Evolutionary conservation across 2,113 vertebrate species (phyloP).

Genomic region (Xiphophorus couchianus): DNA sequence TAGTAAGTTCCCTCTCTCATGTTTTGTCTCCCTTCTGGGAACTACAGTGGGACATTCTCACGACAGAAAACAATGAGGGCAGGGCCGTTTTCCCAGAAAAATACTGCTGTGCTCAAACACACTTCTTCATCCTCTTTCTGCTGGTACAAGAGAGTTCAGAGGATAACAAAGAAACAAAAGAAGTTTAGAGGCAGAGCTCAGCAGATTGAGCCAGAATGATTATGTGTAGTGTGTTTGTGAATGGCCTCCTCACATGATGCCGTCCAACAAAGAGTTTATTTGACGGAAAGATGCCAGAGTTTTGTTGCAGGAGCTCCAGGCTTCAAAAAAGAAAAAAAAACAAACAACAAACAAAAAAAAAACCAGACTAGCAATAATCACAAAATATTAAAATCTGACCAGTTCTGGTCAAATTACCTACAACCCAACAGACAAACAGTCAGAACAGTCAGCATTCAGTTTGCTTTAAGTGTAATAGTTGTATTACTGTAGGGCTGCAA

Average conservation of each 20-base stretch:
- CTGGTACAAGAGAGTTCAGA: conserved; percentile 3
- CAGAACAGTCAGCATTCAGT: neutral
- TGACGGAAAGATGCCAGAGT: neutral
- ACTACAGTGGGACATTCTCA: conserved; percentile 49
- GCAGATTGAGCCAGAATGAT: conserved; percentile 13
- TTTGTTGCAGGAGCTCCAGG: neutral
- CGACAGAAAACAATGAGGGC: conserved; percentile 39
- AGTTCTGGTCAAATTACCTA: neutral
- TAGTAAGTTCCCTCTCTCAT: conserved; percentile 4
- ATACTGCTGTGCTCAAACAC: conserved; percentile 11
- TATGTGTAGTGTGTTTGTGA: neutral
- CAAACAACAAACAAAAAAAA: neutral
- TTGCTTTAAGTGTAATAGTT: neutral
- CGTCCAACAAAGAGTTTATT: conserved; percentile 15
- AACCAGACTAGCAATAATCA: neutral
- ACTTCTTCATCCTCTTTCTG: conserved; percentile 36
- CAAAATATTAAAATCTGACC: neutral
- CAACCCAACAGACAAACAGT: neutral
- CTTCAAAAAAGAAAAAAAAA: neutral
- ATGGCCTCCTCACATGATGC: conserved; percentile 19
- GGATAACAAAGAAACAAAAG: conserved; percentile 33
- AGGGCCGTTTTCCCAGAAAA: conserved; percentile 56
- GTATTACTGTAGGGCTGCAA: no score
- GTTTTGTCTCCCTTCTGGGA: conserved; percentile 33
- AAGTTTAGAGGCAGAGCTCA: conserved; percentile 8